Evolutionary conservation across 1,140 invertebrate species (phyloP), one percentile per base, ranked within the genome.

Genomic region (Augochlora pura): DNA sequence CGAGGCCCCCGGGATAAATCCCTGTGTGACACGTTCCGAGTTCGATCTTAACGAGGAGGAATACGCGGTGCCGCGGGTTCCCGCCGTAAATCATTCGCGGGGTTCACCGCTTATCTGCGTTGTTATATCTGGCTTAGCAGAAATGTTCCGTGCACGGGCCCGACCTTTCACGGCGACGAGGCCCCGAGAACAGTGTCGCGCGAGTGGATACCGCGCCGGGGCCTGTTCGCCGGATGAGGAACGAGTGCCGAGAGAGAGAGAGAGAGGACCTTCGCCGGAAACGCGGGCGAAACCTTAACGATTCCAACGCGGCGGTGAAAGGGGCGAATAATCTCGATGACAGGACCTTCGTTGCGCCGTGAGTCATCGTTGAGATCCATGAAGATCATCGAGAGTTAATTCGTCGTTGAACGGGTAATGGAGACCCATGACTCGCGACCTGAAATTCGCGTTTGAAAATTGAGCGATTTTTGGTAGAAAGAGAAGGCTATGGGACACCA

Each of bases 21-120:
- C 54, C n/a, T n/a, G n/a, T 2, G 64, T 62, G 57, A 71, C 74
- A 69, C 60, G 79, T 60, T 71, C 23, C 65, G 27, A 38, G 70
- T 73, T 79, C 27, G 70, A 79, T 81, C 74, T 69, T 81, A 81
- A 81, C 80, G 80, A 81, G 80, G 74, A 65, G 74, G 66, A 71
- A 21, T n/a, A 71, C 80, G 74, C 46, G 27, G 32, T 9, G 14
- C 38, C 21, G 66, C 78, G 62, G 73, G 46, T 72, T 70, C 63
- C 42, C 54, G 46, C 46, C 64, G 74, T 82, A 82, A 82, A 82
- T 82, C 80, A 82, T 78, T 82, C 68, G 69, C 63, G 10, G 10
- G 80, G 69, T 73, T 73, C 59, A 42, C 80, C 80, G 57, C 76
- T 82, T 79, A 79, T 82, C 80, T 73, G 42, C 42, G 68, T 82